Evolutionary conservation across 2,113 vertebrate species (phyloP), one percentile per base, ranked within the genome.

Genomic region (Sinocyclocheilus anshuiensis): DNA sequence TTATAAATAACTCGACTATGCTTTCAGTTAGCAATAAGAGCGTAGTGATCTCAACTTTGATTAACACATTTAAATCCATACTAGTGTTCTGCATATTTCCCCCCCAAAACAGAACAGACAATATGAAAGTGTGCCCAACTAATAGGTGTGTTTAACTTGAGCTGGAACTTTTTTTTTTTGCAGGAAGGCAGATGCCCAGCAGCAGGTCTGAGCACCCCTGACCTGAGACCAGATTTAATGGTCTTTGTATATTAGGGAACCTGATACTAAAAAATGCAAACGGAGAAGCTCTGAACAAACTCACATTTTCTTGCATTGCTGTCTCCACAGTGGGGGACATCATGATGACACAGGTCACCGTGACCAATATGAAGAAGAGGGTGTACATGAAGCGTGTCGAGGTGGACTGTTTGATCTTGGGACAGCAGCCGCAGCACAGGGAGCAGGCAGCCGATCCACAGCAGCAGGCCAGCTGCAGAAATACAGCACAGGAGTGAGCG

Each of bases 321-420:
- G 93, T 87, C 71, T 96, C 96, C 85, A 99, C 96, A 0, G 96
- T 97, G 20, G 95, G 94, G 0, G 97, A 98, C 97, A 99, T 98
- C 98, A 99, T 99, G 91, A 98, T 11, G 77, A 94, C 96, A 90
- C 97, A 99, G 93, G 96, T 91, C 89, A 95, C 5, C 6, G 96
- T 96, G 81, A 98, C 96, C 87, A 99, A 92, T 90, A 98, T 95
- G 94, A 99, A 98, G 94, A 96, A 98, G 6, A 99, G 91, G 0
- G 98, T 96, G 0, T 99, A 99, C 97, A 99, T 99, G 93, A 96
- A 92, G 45, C 98, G 97, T 4, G 98, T 99, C 10, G 96, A 96
- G 0, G 97, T 97, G 16, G 98, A 99, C 91, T 99, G 98, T 77
- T 97, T 98, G 92, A 99, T 96, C 93, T 96, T 97, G 71, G 98